Evolutionary conservation across 2,113 vertebrate genomes (phyloP).

Genomic region (Nannospalax galili): DNA sequence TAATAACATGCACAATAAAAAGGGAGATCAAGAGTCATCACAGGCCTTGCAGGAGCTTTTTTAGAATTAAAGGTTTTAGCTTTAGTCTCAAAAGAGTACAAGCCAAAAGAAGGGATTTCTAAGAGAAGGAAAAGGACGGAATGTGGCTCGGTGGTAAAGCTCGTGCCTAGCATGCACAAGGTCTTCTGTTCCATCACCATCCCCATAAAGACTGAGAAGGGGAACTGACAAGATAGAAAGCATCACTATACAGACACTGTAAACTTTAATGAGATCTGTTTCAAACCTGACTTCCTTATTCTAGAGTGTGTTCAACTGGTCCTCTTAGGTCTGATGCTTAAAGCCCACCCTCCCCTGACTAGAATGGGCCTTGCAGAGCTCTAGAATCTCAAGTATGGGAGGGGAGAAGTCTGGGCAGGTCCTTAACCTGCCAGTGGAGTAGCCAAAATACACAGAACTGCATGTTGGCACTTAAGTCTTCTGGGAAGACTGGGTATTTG

Average conservation of each 20-base stretch:
- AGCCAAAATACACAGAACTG: not conserved
- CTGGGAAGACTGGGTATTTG: not conserved
- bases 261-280: not conserved
- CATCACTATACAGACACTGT: not conserved
- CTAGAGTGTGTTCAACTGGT: not conserved
- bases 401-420: not conserved
- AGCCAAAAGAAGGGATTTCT: not conserved
- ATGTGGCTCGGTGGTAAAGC: not conserved
- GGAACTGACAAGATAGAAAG: not conserved
- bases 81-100: conserved; percentile 23
- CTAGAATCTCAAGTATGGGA: not conserved
- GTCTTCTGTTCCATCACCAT: too few species aligned
- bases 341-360: not conserved
- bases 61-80: conserved; percentile 29
- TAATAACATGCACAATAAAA: not conserved
- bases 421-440: not conserved
- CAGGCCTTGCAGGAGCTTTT: not conserved
- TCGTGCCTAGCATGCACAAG: not conserved
- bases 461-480: not conserved
- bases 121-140: not conserved
- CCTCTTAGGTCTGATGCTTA: not conserved
- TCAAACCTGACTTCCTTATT: not conserved
- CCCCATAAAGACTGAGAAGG: not conserved
- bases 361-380: not conserved
- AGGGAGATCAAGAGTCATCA: not conserved